Conservation (phyloP, 2,113 vertebrate genomes). For the Leiothrix lutea region DNA sequence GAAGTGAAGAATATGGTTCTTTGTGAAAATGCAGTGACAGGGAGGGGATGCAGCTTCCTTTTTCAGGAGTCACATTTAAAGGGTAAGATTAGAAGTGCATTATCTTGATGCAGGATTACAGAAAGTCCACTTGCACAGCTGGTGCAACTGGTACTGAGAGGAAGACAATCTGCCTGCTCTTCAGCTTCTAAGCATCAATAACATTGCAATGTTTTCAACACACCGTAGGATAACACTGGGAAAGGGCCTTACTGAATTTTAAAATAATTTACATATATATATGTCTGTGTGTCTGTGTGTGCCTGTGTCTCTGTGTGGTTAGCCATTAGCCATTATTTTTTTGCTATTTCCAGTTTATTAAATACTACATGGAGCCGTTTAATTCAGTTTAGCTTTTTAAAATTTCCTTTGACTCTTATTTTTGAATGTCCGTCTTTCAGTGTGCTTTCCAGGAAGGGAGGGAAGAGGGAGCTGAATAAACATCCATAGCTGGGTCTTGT, state of each 20-base stretch:
- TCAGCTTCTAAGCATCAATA: background rate
- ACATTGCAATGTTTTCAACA: background rate
- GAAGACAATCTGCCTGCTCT: background rate
- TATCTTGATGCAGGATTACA: constrained; percentile 16
- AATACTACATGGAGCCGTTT: background rate
- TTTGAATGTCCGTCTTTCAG: constrained; percentile 13
- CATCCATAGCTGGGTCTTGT: background rate
- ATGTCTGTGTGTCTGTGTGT: accelerated
- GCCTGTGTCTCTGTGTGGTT: background rate
- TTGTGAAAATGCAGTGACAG: background rate
- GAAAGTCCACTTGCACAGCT: constrained; percentile 24
- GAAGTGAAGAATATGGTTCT: background rate
- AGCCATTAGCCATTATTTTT: background rate
- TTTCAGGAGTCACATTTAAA: constrained; percentile 29
- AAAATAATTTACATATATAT: background rate
- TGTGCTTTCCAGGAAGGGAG: constrained; percentile 13
- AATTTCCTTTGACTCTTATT: background rate
- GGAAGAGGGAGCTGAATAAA: constrained; percentile 31
- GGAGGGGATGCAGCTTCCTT: background rate
- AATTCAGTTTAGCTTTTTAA: background rate
- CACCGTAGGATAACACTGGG: background rate
- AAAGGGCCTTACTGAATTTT: background rate
- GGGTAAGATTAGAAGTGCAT: constrained; percentile 21
- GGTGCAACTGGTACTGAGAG: background rate
- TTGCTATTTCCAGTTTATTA: background rate